Percentiles rank a stretch among this genome's conserved stretches.
phyloP scores from a whole-genome alignment of 1,140 invertebrate species.

The Sycophaga agraensis region DNA sequence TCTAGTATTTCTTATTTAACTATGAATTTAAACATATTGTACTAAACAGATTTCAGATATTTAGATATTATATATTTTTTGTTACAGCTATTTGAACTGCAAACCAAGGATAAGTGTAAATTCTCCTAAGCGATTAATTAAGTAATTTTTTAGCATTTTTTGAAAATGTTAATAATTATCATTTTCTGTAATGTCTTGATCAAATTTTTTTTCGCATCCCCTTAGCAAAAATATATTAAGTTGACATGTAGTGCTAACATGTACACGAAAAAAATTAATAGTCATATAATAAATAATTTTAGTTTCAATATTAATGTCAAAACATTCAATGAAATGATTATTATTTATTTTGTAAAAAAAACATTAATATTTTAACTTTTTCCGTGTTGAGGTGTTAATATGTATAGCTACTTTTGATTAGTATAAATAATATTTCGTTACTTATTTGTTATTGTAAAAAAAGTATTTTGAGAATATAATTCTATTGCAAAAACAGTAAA shows the following conservation, averaged over 20 bases:
- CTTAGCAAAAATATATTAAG: background rate
- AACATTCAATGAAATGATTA: background rate
- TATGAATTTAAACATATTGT: too few species aligned
- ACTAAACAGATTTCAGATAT: too few species aligned
- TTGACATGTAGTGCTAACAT: background rate
- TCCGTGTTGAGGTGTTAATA: background rate
- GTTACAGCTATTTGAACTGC: too few species aligned
- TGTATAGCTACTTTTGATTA: background rate
- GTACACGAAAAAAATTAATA: constrained; percentile 18
- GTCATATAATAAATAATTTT: background rate
- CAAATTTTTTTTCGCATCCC: constrained; percentile 3
- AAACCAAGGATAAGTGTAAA: too few species aligned
- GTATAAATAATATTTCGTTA: background rate
- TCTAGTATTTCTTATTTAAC: too few species aligned
- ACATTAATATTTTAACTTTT: constrained; percentile 9
- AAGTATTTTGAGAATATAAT: background rate
- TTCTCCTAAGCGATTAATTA: too few species aligned
- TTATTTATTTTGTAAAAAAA: background rate
- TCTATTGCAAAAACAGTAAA: background rate
- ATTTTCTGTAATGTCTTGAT: background rate
- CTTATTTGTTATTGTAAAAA: background rate
- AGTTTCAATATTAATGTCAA: background rate
- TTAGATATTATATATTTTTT: too few species aligned
- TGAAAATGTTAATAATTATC: background rate
- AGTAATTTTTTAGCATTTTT: too few species aligned